Base-by-base conservation (phyloP, 2,797 vertebrate species). In the Dipus sagitta region DNA sequence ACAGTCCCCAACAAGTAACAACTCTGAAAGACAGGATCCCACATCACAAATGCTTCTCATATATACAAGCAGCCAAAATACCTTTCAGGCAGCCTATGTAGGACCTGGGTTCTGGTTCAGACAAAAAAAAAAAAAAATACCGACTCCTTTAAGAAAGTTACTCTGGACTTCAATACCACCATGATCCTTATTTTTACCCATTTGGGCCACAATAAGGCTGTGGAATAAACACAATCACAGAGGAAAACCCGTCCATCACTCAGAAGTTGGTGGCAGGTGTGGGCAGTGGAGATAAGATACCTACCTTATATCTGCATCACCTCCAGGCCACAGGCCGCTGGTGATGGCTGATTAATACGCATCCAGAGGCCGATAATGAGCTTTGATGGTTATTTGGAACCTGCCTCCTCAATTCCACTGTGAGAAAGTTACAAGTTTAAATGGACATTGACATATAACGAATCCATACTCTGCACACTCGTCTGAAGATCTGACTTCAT, bases 311-410 rank as follows among this genome's bases (percentile, higher is more conserved):
- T 70, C 67, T 28, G 15, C 85, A 54, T 76, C 87, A 70, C 70
- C 95, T 70, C 85, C 10, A 30, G 88, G 80, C 74, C 88, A 90
- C 72, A 68, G 93, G 92, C 54, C 88, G 91, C 96, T 67, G 81
- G 64, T 75, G 70, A 74, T 23, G 30, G 82, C 72, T 95, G 91
- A 94, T 96, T 96, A 96, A 97, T 78, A 95, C 54, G 74, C 60
- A 87, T 94, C 86, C 87, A 21, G 34, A 67, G 77, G 92, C 96
- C 91, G 95, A 85, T 93, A 97, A 97, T 87, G 90, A 96, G 74
- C 89, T 96, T 88, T 95, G 89, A 96, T 96, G 96, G 84, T 80
- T 96, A 93, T 74, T 91, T 94, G 95, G 88, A 97, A 60, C 1
- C 78, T 88, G 54, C 64, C 86, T 96, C 74, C 93, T 92, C 92